Conservation (phyloP, 1,140 invertebrate genomes). For the Palaemon carinicauda region DNA sequence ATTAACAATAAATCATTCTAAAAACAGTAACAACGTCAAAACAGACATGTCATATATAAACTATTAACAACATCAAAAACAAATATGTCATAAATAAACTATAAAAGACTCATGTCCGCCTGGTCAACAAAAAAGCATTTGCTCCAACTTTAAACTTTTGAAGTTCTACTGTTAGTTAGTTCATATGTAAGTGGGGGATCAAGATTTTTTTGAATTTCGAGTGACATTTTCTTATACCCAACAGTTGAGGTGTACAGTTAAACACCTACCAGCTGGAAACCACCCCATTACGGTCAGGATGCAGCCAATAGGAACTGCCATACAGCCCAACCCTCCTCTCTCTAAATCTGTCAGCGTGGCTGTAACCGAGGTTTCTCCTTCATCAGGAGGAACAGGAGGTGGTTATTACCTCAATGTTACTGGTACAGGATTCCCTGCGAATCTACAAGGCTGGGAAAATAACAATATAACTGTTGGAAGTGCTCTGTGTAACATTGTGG, state of each 20-base stretch:
- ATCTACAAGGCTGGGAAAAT: neutral
- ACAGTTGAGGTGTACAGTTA: neutral
- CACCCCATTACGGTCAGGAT: neutral
- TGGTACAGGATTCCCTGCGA: neutral
- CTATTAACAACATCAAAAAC: too few relatives aligned
- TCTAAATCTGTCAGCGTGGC: neutral
- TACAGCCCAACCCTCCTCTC: neutral
- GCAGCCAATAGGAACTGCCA: neutral
- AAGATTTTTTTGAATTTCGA: neutral
- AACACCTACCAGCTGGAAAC: neutral
- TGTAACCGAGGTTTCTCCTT: neutral
- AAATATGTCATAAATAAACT: too few relatives aligned
- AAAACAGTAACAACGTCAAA: too few relatives aligned
- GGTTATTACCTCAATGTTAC: neutral
- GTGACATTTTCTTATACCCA: neutral
- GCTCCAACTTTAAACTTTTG: too few relatives aligned
- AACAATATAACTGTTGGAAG: neutral
- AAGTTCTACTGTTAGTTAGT: too few relatives aligned
- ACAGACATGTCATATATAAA: too few relatives aligned
- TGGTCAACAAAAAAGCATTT: too few relatives aligned
- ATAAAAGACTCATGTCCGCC: too few relatives aligned
- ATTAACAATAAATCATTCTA: too few relatives aligned
- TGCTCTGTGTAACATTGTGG: neutral
- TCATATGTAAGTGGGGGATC: too few relatives aligned
- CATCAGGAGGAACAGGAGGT: neutral